Base-by-base conservation (phyloP, 2,888 invertebrate genomes). In the Linnaemya vulpina region DNA sequence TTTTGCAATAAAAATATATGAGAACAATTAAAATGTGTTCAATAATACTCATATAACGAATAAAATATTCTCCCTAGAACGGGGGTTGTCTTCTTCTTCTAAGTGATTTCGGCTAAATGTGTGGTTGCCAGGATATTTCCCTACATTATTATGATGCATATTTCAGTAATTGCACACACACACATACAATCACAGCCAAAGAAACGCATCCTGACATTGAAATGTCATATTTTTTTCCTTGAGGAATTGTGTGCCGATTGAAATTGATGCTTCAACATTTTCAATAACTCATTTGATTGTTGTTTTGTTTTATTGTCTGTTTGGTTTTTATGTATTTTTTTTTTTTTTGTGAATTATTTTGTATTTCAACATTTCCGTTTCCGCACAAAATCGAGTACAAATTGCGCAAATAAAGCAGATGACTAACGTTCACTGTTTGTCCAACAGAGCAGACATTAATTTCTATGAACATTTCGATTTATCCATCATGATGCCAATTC, bases 331-430 rank as follows among this genome's bases (percentile, higher is more conserved):
- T 53, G 40, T 15, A 22, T 30, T 30, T 3, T 30, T 30, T 30
- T 30, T 40, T 22, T 40, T 40, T 8, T 55, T 51, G 38, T 15
- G n/a, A 20, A 15, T 22, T 11, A 60, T 25, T 62, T 70, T 60
- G 43, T 70, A 58, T 53, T 76, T 67, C 62, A 62, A 78, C 63
- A 81, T 75, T 81, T 85, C 84, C 84, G 84, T 78, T 85, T 85
- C 74, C 81, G 84, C 55, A 68, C 17, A 38, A 51, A 68, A 43
- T 20, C 10, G n/a, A 51, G 43, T 67, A 30, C 30, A 30, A 3
- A 11, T 25, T 71, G 62, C 53, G 53, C 71, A 70, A 73, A 77
- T 74, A 81, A 25, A 38, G 80, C 84, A 84, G 84, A 84, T 84
- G 84, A 84, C 46, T 68, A 84, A 68, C 77, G 73, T 84, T 80